Percentiles rank a stretch among this genome's conserved stretches.
Evolutionary conservation across 2,113 vertebrate genomes (phyloP).

Genomic region (Opisthocomus hoazin): DNA sequence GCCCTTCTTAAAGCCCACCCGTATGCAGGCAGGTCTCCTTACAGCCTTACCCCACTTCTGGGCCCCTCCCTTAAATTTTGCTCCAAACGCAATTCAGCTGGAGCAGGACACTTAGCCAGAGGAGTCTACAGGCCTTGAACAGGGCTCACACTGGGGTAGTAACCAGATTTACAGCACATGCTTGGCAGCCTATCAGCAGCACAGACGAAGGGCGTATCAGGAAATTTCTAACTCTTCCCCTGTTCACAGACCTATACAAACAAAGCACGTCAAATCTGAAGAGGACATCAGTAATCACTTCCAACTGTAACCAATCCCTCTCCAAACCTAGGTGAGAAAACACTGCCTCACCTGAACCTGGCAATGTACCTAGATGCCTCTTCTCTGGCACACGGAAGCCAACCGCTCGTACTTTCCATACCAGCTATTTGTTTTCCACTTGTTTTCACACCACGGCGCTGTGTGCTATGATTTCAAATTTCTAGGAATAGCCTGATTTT

Average conservation of each 20-base stretch:
- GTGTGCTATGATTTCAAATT: neutral
- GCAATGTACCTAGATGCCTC: fast-evolving
- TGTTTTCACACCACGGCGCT: fast-evolving
- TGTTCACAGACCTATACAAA: neutral
- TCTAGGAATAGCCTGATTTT: neutral
- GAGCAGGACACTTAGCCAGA: neutral
- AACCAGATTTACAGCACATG: fast-evolving
- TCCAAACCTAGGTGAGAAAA: neutral
- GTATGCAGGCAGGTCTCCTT: fast-evolving
- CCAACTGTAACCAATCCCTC: neutral
- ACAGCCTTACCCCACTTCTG: neutral
- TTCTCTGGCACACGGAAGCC: neutral
- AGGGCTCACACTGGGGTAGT: fast-evolving
- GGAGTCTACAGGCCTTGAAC: neutral
- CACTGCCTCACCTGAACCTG: neutral
- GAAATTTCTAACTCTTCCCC: neutral
- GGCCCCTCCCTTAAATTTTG: neutral
- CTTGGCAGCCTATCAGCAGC: neutral
- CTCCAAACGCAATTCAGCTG: neutral
- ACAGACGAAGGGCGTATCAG: too few relatives aligned
- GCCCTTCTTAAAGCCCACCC: neutral
- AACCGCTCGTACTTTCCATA: neutral
- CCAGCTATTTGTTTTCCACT: neutral
- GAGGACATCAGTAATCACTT: fast-evolving
- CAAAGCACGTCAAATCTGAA: neutral